These are phyloP conservation scores for Camptogramma bilineatum DNA, from an alignment of 2,888 invertebrate genomes.

Conservation along the genomic window DNA sequence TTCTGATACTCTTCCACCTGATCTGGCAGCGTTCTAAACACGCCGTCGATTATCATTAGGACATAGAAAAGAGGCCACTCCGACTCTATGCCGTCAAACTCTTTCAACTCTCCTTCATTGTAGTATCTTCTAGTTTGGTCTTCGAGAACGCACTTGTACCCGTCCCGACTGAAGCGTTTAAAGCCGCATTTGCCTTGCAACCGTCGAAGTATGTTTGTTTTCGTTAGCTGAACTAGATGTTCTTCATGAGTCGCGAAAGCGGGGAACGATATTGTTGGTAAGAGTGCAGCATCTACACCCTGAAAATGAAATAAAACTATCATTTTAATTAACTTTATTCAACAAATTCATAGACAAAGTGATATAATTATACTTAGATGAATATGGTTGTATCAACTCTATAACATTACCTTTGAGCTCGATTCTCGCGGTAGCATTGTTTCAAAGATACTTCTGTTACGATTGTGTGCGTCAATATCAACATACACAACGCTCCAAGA, in stretches of 20 bases:
- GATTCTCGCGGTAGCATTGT: slow-evolving; percentile 98
- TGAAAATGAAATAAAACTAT: slow-evolving; percentile 59
- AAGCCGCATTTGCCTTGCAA: slow-evolving; percentile 96
- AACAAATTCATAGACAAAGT: background rate
- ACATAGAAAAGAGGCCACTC: slow-evolving; percentile 99
- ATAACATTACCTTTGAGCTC: slow-evolving; percentile 93
- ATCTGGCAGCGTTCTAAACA: slow-evolving; percentile 93
- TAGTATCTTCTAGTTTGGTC: slow-evolving; percentile 92
- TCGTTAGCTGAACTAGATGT: slow-evolving; percentile 93
- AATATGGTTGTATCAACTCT: background rate
- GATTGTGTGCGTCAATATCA: slow-evolving; percentile 99
- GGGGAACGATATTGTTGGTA: slow-evolving; percentile 98
- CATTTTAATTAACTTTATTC: background rate
- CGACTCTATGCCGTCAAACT: slow-evolving; percentile 98
- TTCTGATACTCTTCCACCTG: slow-evolving; percentile 97
- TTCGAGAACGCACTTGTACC: slow-evolving; percentile 95
- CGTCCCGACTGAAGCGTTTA: slow-evolving; percentile 97
- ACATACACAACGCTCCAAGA: slow-evolving; percentile 99
- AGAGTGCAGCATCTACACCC: slow-evolving; percentile 96
- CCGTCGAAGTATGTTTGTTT: slow-evolving; percentile 92
- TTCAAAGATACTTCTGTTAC: slow-evolving; percentile 99
- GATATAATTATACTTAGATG: no score
- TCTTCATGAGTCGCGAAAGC: slow-evolving; percentile 99
- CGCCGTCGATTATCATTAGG: slow-evolving; percentile 98
- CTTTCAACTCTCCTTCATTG: slow-evolving; percentile 95